Percentiles rank a stretch among this genome's conserved stretches.
phyloP scores from a whole-genome alignment of 2,797 vertebrate genomes.

The Mallotus villosus region DNA sequence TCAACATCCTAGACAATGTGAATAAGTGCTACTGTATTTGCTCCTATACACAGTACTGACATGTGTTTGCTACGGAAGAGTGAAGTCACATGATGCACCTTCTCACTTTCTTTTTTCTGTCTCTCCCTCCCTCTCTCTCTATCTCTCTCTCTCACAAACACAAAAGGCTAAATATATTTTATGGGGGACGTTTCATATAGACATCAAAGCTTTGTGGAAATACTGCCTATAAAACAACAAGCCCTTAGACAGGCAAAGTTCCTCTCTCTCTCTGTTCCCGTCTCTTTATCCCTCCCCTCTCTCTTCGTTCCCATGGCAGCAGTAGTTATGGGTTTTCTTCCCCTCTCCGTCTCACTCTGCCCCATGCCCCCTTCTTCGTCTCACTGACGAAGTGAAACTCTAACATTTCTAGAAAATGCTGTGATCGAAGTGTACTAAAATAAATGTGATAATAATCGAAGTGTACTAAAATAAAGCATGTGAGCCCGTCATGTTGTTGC shows the following conservation, averaged over 20 bases:
- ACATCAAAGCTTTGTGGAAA: constrained; percentile 49
- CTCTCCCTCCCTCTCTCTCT: not conserved
- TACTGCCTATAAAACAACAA: constrained; percentile 62
- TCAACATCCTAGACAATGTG: not conserved
- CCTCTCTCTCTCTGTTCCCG: not conserved
- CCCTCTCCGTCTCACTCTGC: constrained; percentile 75
- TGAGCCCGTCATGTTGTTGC: too few relatives aligned
- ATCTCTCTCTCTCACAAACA: not conserved
- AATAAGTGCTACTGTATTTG: not conserved
- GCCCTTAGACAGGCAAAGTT: constrained; percentile 67
- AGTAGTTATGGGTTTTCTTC: constrained; percentile 73
- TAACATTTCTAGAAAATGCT: not conserved
- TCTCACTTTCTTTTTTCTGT: not conserved
- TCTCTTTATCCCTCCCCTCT: too few relatives aligned
- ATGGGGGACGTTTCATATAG: constrained; percentile 53
- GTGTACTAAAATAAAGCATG: too few relatives aligned
- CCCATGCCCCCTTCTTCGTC: constrained; percentile 75
- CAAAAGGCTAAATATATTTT: constrained; percentile 25
- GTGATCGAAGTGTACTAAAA: not conserved
- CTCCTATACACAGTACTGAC: too few relatives aligned
- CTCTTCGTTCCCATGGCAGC: constrained; percentile 65
- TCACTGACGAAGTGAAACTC: constrained; percentile 63
- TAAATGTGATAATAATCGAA: too few relatives aligned
- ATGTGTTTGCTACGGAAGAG: constrained; percentile 18
- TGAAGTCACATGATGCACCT: constrained; percentile 28